Conservation (phyloP, 2,888 invertebrate genomes). For the Gonocerus acuteangulatus region DNA sequence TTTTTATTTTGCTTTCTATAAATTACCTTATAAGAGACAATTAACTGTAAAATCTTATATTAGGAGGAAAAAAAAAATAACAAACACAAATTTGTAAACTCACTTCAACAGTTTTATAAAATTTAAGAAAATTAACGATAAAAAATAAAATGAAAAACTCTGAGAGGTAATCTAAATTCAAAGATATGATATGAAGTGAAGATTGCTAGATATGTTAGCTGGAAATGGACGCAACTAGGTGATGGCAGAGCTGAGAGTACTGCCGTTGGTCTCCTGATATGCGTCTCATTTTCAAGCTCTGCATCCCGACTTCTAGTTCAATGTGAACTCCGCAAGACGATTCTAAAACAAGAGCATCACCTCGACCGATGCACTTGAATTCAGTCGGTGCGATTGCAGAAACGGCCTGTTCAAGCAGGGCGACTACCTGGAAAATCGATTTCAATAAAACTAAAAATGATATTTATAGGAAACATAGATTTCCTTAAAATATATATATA, state of each 20-base stretch:
- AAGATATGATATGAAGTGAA: neutral
- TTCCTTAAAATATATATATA: no score
- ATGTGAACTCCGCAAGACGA: conserved; percentile 80
- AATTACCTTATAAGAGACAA: no score
- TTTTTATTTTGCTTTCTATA: no score
- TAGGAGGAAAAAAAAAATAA: no score
- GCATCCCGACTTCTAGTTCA: conserved; percentile 53
- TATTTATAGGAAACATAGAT: no score
- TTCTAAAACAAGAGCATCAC: conserved; percentile 55
- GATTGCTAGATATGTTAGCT: conserved; percentile 34
- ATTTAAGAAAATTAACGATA: no score
- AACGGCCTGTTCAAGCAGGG: conserved; percentile 69
- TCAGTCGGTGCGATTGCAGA: conserved; percentile 46
- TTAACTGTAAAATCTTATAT: no score
- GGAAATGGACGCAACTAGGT: conserved; percentile 76
- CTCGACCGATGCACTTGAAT: conserved; percentile 38
- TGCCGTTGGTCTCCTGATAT: conserved; percentile 83
- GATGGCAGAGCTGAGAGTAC: conserved; percentile 80
- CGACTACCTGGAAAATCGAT: conserved; percentile 50
- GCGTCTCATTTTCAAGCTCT: conserved; percentile 65
- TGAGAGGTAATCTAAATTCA: no score
- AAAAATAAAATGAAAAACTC: no score
- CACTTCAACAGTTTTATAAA: no score
- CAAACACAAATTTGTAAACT: no score
- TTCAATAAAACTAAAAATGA: no score